Conservation (phyloP, 2,113 vertebrate species). For the Mastomys coucha region DNA sequence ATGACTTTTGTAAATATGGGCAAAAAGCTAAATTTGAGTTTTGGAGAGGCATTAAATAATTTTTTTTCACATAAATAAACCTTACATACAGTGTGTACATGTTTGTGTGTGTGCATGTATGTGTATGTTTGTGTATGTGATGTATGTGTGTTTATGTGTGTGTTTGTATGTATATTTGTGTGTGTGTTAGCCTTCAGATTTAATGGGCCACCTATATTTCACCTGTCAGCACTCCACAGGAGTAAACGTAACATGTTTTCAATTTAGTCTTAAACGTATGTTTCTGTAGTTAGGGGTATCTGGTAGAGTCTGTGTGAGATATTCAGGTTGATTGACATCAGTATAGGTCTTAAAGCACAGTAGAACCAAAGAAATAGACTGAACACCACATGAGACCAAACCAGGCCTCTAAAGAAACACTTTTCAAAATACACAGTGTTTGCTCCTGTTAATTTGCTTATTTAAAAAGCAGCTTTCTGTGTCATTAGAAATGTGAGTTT, state of each 20-base stretch:
- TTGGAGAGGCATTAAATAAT: background rate
- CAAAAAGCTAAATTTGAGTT: background rate
- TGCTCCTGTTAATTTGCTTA: background rate
- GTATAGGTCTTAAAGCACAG: background rate
- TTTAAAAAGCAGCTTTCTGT: constrained; percentile 27
- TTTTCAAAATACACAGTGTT: background rate
- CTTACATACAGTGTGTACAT: background rate
- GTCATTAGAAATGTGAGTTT: background rate
- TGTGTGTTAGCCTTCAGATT: background rate
- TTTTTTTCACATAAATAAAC: background rate
- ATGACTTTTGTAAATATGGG: background rate
- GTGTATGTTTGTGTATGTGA: background rate
- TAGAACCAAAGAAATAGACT: background rate
- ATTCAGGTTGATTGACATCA: background rate
- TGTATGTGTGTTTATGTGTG: background rate
- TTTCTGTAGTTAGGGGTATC: background rate
- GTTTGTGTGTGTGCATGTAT: background rate
- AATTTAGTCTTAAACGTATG: background rate
- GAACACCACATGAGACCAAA: background rate
- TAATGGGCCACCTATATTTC: no score
- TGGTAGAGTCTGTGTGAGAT: background rate
- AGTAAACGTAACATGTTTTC: background rate
- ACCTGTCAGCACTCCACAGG: background rate
- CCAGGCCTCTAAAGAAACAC: background rate
- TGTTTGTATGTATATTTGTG: background rate